These are phyloP conservation scores for Hylyphantes graminicola DNA, from an alignment of 1,140 invertebrate species.

Conservation along the genomic window DNA sequence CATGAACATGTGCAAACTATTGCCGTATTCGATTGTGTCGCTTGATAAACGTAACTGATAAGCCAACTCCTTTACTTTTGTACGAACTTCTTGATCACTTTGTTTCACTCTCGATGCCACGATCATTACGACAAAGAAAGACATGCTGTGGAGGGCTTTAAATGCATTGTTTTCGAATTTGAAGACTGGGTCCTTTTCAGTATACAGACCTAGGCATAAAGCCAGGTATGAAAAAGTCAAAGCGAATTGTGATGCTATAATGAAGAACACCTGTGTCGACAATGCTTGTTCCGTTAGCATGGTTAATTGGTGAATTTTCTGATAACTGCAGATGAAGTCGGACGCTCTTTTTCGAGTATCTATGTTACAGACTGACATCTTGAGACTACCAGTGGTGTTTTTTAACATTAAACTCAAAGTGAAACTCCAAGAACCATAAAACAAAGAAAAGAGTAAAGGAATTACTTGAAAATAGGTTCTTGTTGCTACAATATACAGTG, in stretches of 20 bases:
- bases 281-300: background rate
- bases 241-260: background rate
- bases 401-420: background rate
- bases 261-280: background rate
- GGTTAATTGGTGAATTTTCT: background rate
- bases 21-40: background rate
- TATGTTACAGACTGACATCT: background rate
- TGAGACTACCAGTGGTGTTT: background rate
- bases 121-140: background rate
- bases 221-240: background rate
- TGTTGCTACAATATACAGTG: background rate
- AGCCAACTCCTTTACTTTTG: background rate
- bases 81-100: background rate
- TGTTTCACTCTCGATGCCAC: background rate
- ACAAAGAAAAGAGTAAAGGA: background rate
- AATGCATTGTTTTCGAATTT: background rate
- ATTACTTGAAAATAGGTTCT: background rate
- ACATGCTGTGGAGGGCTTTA: background rate
- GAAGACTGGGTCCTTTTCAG: background rate
- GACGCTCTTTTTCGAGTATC: background rate
- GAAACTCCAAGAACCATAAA: conserved; percentile 1
- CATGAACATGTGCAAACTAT: background rate
- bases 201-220: background rate
- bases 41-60: background rate
- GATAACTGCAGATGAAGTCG: background rate